Percentiles rank a stretch among this genome's conserved stretches.
These are phyloP conservation scores for Rallus crepitans DNA, from an alignment of 2,797 vertebrate species.

Conservation along the genomic window DNA sequence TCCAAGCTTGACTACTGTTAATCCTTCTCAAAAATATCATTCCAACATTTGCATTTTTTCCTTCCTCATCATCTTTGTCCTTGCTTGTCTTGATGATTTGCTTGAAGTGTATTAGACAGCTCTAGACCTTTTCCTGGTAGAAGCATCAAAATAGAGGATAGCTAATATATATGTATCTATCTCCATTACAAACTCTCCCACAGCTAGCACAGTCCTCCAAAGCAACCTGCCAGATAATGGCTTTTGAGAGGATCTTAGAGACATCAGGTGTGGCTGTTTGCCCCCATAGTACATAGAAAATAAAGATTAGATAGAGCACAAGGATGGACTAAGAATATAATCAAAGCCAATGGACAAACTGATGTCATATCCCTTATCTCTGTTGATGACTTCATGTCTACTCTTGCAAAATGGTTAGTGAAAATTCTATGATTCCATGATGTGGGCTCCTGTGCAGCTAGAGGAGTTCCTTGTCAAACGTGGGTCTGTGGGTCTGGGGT, in stretches of 20 bases:
- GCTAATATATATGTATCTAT: background rate
- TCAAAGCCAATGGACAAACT: background rate
- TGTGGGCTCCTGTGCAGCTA: background rate
- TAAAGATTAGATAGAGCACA: background rate
- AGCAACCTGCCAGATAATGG: background rate
- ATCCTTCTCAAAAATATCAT: background rate
- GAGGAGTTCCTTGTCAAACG: background rate
- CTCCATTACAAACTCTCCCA: background rate
- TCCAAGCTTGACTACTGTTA: constrained; percentile 34
- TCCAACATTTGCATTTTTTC: background rate
- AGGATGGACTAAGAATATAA: background rate
- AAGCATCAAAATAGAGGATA: background rate
- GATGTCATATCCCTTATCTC: background rate
- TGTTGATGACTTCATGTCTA: background rate
- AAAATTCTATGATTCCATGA: background rate
- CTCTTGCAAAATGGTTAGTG: background rate
- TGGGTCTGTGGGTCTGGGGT: background rate
- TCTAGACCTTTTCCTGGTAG: background rate
- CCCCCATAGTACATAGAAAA: background rate
- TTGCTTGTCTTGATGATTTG: constrained; percentile 10
- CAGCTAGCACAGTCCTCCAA: background rate
- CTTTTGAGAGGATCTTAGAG: constrained; percentile 22
- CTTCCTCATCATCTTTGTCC: background rate
- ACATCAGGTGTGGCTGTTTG: background rate
- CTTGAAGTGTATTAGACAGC: background rate